Evolutionary conservation across 2,888 invertebrate genomes (phyloP).

Genomic region (Eristalis intricaria): DNA sequence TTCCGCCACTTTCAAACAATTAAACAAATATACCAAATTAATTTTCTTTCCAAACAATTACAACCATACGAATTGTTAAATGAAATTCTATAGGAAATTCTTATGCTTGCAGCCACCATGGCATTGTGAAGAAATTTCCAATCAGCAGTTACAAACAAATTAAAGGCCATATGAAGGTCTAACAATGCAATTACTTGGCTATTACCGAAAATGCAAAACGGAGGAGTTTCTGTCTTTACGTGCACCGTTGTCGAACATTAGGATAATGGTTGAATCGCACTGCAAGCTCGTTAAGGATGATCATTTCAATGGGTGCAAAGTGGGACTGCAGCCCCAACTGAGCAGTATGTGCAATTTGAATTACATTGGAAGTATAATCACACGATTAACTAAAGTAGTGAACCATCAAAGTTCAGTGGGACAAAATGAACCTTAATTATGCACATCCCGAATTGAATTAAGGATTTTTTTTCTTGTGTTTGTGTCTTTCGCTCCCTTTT

Average conservation of each 20-base stretch:
- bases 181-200: slow-evolving; percentile 54
- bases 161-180: slow-evolving; percentile 34
- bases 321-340: slow-evolving; percentile 31
- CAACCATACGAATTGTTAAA: neutral
- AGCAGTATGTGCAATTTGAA: slow-evolving; percentile 62
- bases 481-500: neutral
- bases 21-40: neutral
- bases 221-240: neutral
- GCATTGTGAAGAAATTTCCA: slow-evolving; percentile 31
- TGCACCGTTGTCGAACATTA: neutral
- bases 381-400: slow-evolving; percentile 34
- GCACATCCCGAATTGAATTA: neutral
- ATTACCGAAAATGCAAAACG: slow-evolving; percentile 11
- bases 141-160: slow-evolving; percentile 43
- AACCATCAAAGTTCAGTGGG: neutral
- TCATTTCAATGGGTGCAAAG: slow-evolving; percentile 39
- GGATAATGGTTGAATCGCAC: slow-evolving; percentile 19
- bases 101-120: neutral
- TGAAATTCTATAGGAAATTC: neutral
- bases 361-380: slow-evolving; percentile 62
- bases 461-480: neutral
- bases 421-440: neutral
- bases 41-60: neutral
- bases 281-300: slow-evolving; percentile 44
- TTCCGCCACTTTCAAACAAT: neutral